These are phyloP conservation scores for Cyrtorhinus lividipennis DNA, from an alignment of 1,140 invertebrate species.

Conservation along the genomic window DNA sequence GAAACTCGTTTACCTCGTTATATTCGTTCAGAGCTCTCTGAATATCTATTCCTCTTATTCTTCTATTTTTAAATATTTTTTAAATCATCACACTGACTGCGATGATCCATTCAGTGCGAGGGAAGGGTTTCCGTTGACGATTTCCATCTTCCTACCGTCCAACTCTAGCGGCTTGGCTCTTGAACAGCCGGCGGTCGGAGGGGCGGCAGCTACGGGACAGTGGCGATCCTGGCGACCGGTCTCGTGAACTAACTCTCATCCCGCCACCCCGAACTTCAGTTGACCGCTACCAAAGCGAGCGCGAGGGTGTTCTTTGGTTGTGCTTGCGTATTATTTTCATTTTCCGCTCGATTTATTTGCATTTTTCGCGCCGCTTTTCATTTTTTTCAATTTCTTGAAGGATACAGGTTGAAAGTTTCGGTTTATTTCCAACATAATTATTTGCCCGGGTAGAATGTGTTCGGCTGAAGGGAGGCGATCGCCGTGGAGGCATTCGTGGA, in stretches of 20 bases:
- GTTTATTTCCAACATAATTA: too few species aligned
- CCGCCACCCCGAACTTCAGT: neutral
- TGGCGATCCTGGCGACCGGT: neutral
- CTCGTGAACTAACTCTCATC: neutral
- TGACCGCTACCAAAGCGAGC: neutral
- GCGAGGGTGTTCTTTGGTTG: neutral
- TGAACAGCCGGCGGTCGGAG: neutral
- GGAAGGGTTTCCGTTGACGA: too few species aligned
- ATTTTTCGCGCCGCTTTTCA: neutral
- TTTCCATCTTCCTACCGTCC: too few species aligned
- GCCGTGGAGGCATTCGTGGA: constrained; percentile 11
- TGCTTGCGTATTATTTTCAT: neutral
- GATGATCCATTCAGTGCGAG: too few species aligned
- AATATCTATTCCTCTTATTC: too few species aligned
- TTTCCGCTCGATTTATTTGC: neutral
- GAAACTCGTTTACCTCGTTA: too few species aligned
- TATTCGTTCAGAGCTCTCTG: too few species aligned
- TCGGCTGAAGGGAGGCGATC: neutral
- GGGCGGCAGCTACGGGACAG: neutral
- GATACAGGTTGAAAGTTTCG: too few species aligned
- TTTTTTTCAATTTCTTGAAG: too few species aligned
- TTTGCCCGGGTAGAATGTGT: constrained; percentile 6
- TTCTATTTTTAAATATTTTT: too few species aligned
- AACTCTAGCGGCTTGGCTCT: neutral
- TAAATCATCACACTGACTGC: too few species aligned